These are phyloP conservation scores for Takifugu flavidus DNA, from an alignment of 2,113 vertebrate genomes.

Conservation along the genomic window DNA sequence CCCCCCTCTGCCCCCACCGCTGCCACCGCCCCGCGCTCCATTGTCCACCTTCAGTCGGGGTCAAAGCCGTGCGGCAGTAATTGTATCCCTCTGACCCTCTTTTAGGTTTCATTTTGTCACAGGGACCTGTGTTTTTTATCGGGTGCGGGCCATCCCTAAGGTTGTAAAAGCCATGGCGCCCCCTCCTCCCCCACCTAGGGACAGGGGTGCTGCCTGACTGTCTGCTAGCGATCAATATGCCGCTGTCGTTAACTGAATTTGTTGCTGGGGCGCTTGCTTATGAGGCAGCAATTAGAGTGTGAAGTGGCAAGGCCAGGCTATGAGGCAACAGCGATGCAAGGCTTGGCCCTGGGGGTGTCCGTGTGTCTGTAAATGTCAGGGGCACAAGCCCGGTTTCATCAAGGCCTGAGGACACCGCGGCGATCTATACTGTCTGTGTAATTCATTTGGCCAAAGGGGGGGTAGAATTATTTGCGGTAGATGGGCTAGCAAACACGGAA, in stretches of 20 bases:
- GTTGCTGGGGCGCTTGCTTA: slow-evolving; percentile 71
- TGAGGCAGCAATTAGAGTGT: slow-evolving; percentile 75
- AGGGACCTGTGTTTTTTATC: slow-evolving; percentile 71
- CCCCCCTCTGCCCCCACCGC: slow-evolving; percentile 23
- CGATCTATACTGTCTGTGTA: slow-evolving; percentile 68
- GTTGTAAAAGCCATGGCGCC: slow-evolving; percentile 64
- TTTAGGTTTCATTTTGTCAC: slow-evolving; percentile 76
- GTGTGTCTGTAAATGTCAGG: slow-evolving; percentile 56
- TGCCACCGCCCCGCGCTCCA: slow-evolving; percentile 46
- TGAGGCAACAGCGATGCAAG: slow-evolving; percentile 33
- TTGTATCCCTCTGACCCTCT: slow-evolving; percentile 70
- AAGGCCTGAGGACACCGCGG: slow-evolving; percentile 47
- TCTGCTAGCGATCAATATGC: slow-evolving; percentile 71
- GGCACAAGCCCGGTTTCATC: slow-evolving; percentile 62
- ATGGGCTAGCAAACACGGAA: slow-evolving; percentile 42
- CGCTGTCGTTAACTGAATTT: slow-evolving; percentile 76
- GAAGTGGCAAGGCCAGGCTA: slow-evolving; percentile 58
- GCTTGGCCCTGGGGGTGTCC: slow-evolving; percentile 44
- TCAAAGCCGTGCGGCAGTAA: slow-evolving; percentile 64
- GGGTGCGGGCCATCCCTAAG: slow-evolving; percentile 58
- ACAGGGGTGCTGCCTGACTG: slow-evolving; percentile 49
- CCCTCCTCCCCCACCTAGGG: slow-evolving; percentile 55
- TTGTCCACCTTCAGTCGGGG: slow-evolving; percentile 64
- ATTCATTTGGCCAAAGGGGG: slow-evolving; percentile 45
- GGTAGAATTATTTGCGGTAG: slow-evolving; percentile 54